phyloP scores from a whole-genome alignment of 2,797 vertebrate genomes.

The Micromesistius poutassou region DNA sequence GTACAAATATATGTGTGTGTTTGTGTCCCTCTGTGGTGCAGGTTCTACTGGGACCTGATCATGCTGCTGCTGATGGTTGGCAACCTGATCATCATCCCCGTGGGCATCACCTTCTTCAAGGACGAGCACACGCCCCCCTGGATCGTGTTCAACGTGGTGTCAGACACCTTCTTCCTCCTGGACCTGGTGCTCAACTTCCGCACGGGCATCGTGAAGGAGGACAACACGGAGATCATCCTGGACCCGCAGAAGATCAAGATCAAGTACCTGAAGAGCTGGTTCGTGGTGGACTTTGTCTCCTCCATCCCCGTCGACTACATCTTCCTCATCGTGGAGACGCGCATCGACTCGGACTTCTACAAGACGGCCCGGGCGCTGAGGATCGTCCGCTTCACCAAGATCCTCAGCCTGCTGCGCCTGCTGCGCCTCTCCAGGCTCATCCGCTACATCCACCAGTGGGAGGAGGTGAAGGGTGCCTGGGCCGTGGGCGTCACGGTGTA shows the following conservation, averaged over 20 bases:
- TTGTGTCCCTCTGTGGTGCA: constrained; percentile 51
- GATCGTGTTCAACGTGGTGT: constrained; percentile 99
- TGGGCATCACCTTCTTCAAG: constrained; percentile 99
- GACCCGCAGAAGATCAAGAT: constrained; percentile 96
- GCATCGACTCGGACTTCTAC: constrained; percentile 97
- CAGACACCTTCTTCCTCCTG: constrained; percentile 97
- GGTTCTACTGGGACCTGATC: constrained; percentile 99
- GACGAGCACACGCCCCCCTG: constrained; percentile 97
- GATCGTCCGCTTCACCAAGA: constrained; percentile 98
- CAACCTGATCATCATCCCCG: constrained; percentile 98
- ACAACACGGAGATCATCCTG: constrained; percentile 98
- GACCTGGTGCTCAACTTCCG: constrained; percentile 98
- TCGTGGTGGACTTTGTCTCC: constrained; percentile 96
- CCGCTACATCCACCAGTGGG: constrained; percentile 98
- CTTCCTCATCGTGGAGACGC: constrained; percentile 97
- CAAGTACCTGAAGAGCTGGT: constrained; percentile 98
- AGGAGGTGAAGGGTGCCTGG: constrained; percentile 78
- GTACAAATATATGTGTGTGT: not conserved
- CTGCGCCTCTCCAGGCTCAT: constrained; percentile 95
- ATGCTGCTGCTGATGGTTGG: constrained; percentile 99
- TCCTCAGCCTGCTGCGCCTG: constrained; percentile 93
- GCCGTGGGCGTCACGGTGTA: not conserved
- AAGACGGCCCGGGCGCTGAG: constrained; percentile 95
- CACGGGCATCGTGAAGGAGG: constrained; percentile 96
- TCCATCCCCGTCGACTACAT: constrained; percentile 99